A percentile compares a stretch with the other conserved stretches of the same genome.
These are phyloP conservation scores for Hartigia nigra DNA, from an alignment of 2,888 invertebrate species.

Conservation along the genomic window DNA sequence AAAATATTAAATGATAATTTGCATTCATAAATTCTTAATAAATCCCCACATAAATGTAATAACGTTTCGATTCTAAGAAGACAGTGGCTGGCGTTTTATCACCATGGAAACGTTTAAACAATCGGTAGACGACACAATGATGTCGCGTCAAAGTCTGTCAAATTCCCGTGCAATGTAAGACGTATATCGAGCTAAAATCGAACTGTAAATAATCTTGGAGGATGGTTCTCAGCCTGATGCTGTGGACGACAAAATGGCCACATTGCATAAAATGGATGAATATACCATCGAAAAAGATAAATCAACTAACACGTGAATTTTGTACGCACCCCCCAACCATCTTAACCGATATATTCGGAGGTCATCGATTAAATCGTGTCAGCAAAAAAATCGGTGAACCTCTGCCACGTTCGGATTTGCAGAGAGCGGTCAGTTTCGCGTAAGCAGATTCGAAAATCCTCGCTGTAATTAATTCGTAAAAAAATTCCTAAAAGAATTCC, in stretches of 20 bases:
- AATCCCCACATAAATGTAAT: not conserved
- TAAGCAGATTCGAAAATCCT: constrained; percentile 32
- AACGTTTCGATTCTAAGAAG: not conserved
- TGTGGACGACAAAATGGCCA: not conserved
- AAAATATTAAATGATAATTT: not conserved
- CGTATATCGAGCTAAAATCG: not conserved
- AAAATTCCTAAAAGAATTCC: not conserved
- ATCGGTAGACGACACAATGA: constrained; percentile 30
- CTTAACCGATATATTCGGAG: constrained; percentile 34
- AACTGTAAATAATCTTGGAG: not conserved
- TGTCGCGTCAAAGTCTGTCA: not conserved
- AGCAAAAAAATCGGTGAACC: constrained; percentile 28
- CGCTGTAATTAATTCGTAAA: not conserved
- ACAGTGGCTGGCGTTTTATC: constrained; percentile 19
- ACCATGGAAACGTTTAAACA: constrained; percentile 51
- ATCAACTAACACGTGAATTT: not conserved
- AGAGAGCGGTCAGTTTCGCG: constrained; percentile 47
- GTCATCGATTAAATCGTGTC: constrained; percentile 11
- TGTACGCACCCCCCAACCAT: constrained; percentile 34
- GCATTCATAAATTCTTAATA: not conserved
- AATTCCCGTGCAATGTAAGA: constrained; percentile 2
- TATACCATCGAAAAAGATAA: not conserved
- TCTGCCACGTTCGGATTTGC: constrained; percentile 30
- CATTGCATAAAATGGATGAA: not conserved
- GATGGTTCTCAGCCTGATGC: not conserved